Conservation (phyloP, 2,113 vertebrate species). For the Cyprinodon variegatus region DNA sequence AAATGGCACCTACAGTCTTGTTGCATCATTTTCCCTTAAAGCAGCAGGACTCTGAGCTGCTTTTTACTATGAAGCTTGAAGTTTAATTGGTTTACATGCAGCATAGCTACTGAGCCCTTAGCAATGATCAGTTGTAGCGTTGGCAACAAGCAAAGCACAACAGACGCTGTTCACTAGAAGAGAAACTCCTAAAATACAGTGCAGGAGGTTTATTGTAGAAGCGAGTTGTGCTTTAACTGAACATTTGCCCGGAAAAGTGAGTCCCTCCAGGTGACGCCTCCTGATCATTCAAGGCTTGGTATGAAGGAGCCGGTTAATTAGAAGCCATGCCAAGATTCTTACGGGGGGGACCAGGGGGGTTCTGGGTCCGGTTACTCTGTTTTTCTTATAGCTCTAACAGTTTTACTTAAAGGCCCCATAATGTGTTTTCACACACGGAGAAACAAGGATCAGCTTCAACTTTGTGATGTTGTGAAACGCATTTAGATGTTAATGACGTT, state of each 20-base stretch:
- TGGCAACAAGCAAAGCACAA: slow-evolving; percentile 19
- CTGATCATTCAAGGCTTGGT: slow-evolving; percentile 56
- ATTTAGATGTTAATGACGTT: background rate
- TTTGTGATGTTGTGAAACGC: background rate
- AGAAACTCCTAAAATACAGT: slow-evolving; percentile 8
- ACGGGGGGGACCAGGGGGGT: slow-evolving; percentile 58
- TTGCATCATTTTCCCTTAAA: background rate
- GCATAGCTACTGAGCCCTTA: slow-evolving; percentile 6
- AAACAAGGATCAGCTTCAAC: background rate
- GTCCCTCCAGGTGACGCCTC: slow-evolving; percentile 49
- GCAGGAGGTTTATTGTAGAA: slow-evolving; percentile 28
- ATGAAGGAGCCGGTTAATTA: slow-evolving; percentile 69
- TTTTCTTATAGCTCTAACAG: slow-evolving; percentile 20
- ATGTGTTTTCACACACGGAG: background rate
- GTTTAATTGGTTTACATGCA: slow-evolving; percentile 14
- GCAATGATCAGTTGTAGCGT: slow-evolving; percentile 15
- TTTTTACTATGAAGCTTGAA: background rate
- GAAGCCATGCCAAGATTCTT: slow-evolving; percentile 60
- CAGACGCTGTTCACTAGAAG: slow-evolving; percentile 27
- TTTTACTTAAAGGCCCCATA: slow-evolving; percentile 3
- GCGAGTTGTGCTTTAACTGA: slow-evolving; percentile 16
- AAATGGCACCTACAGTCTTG: background rate
- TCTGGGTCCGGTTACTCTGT: slow-evolving; percentile 57
- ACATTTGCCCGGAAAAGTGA: slow-evolving; percentile 30
- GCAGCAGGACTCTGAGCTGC: background rate